A percentile compares a stretch with the other conserved stretches of the same genome.
phyloP scores from a whole-genome alignment of 1,140 invertebrate species.

The Drosophila obscura region DNA sequence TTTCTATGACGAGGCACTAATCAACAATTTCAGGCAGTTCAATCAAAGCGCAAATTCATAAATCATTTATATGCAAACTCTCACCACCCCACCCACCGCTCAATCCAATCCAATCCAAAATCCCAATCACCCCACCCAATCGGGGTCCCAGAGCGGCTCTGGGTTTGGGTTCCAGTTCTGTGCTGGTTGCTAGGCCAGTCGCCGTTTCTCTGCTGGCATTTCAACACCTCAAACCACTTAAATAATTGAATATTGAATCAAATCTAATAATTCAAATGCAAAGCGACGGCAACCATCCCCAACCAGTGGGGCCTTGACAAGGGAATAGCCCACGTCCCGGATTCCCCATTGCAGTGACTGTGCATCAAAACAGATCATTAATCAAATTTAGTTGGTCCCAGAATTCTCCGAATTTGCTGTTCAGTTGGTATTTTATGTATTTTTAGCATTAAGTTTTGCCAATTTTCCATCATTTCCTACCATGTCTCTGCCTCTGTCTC shows the following conservation, averaged over 20 bases:
- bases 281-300: conserved; percentile 32
- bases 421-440: conserved; percentile 53
- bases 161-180: conserved; percentile 1
- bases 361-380: conserved; percentile 64
- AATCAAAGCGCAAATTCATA: conserved; percentile 79
- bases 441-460: conserved; percentile 57
- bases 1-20: conserved; percentile 72
- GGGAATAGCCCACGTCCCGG: conserved; percentile 47
- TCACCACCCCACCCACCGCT: conserved; percentile 10
- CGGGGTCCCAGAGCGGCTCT: conserved; percentile 4
- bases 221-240: conserved; percentile 80
- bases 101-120: conserved; percentile 13
- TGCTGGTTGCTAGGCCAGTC: conserved; percentile 16
- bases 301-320: conserved; percentile 28
- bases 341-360: conserved; percentile 31
- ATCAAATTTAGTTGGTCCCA: conserved; percentile 68
- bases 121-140: conserved; percentile 5
- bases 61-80: conserved; percentile 79
- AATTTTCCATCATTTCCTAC: conserved; percentile 32
- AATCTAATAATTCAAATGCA: conserved; percentile 82
- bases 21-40: conserved; percentile 77
- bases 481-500: background rate
- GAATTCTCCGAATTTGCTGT: conserved; percentile 31
- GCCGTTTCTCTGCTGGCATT: conserved; percentile 63
- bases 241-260: conserved; percentile 82